Base-by-base conservation (phyloP, 2,888 invertebrate species). In the Drosophila flavopinicola region DNA sequence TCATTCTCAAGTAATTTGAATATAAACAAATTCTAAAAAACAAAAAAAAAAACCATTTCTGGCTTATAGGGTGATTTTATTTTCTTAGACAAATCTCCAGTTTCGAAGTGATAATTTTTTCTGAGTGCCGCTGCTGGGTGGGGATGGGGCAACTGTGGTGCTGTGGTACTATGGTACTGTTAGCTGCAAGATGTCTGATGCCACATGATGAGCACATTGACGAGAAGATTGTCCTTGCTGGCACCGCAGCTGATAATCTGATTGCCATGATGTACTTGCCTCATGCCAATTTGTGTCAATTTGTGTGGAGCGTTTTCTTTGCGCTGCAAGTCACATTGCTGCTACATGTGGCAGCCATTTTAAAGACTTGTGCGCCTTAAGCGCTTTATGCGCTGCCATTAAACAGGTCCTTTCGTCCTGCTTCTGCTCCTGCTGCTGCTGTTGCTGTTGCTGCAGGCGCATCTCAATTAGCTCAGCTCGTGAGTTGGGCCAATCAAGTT, bases 281-380 rank as follows among this genome's bases (percentile, higher is more conserved):
- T 66, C 63, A 47, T 78, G 73, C 71, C 80, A 85, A 85, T 82
- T 78, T 85, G 76, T 56, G 78, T 74, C 85, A 80, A 82, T 83
- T 80, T 75, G 63, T 35, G 20, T 23, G 29, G 42, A 64, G 42
- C 51, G 56, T 69, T 53, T 66, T 30, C 61, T 69, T 53, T 66
- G 35, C 61, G 35, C 33, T 42, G 59, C 59, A 54, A 66, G 48
- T 38, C 44, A 30, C 27, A 6, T 17, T 17, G 15, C 20, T 20
- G 41, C 37, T 23, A 37, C 60, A 32, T 54, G 33, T 23, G 11
- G 17, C 53, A 35, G 37, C 45, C 32, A 39, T 37, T 27, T 56
- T 54, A 52, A 60, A 67, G 42, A n/a, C 27, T 53, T 51, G 32
- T 29, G 53, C 33, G 35, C 35, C 51, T 38, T 39, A 42, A 57